Evolutionary conservation across 2,888 invertebrate genomes (phyloP).

Genomic region (Pherbina coryleti): DNA sequence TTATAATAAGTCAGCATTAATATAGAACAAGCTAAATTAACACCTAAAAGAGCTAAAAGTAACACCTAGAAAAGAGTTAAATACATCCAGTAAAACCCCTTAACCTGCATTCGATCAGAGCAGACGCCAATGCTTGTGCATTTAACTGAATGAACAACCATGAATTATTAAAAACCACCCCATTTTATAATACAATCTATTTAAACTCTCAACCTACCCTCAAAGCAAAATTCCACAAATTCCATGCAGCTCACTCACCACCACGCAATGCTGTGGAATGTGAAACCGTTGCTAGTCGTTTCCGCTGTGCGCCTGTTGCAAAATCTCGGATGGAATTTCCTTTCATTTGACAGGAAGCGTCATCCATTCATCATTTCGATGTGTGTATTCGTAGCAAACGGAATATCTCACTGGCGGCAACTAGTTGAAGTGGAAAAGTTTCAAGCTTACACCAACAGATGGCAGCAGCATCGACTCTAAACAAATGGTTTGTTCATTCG

Average conservation of each 20-base stretch:
- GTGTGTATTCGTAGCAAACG: too few relatives aligned
- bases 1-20: too few relatives aligned
- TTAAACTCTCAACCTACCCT: not conserved
- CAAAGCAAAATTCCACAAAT: constrained; percentile 21
- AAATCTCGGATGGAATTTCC: constrained; percentile 68
- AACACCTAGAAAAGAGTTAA: too few relatives aligned
- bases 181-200: not conserved
- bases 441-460: too few relatives aligned
- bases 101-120: too few relatives aligned
- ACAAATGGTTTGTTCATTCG: too few relatives aligned
- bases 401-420: too few relatives aligned
- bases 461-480: too few relatives aligned
- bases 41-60: too few relatives aligned
- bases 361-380: not conserved
- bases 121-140: not conserved
- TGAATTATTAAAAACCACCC: not conserved
- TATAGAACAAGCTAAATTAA: too few relatives aligned
- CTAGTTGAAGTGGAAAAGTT: too few relatives aligned
- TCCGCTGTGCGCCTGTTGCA: constrained; percentile 60
- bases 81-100: too few relatives aligned
- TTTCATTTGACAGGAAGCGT: constrained; percentile 46
- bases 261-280: constrained; percentile 50
- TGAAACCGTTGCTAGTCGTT: constrained; percentile 6
- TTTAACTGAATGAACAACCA: not conserved
- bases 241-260: constrained; percentile 12